These are phyloP conservation scores for Girardinichthys multiradiatus DNA, from an alignment of 2,113 vertebrate genomes.

Conservation along the genomic window DNA sequence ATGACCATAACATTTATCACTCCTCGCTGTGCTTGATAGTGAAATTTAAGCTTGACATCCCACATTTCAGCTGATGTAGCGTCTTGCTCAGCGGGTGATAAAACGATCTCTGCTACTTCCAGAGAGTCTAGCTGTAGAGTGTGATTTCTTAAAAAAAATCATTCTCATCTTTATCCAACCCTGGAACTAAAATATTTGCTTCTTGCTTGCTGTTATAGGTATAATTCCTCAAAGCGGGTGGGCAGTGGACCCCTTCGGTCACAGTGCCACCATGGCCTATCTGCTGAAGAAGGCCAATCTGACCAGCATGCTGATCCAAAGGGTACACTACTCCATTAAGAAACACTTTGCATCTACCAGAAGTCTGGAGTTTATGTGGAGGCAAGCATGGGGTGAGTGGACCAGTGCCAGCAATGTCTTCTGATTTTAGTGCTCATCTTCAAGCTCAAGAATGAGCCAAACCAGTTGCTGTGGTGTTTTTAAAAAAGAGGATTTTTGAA, in stretches of 20 bases:
- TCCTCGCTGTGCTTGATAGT: constrained; percentile 7
- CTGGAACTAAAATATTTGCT: constrained; percentile 27
- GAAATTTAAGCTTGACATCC: constrained; percentile 24
- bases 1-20: constrained; percentile 4
- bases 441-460: constrained; percentile 43
- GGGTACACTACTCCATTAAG: constrained; percentile 96
- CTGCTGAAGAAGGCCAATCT: constrained; percentile 92
- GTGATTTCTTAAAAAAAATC: constrained; percentile 25
- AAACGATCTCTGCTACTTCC: constrained; percentile 88
- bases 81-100: constrained; percentile 73
- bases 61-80: constrained; percentile 43
- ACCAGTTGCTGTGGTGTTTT: constrained; percentile 14
- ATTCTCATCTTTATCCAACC: constrained; percentile 13
- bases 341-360: constrained; percentile 92
- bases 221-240: constrained; percentile 88
- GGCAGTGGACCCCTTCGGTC: constrained; percentile 95
- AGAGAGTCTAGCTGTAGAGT: constrained; percentile 84
- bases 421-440: constrained; percentile 42
- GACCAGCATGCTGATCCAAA: constrained; percentile 97
- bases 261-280: constrained; percentile 97
- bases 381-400: constrained; percentile 93
- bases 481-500: constrained; percentile 27
- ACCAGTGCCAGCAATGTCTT: constrained; percentile 11
- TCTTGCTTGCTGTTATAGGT: constrained; percentile 74
- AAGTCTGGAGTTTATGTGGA: constrained; percentile 98